A percentile compares a stretch with the other conserved stretches of the same genome.
Evolutionary conservation across 2,888 invertebrate genomes (phyloP).

Genomic region (Mechanitis mazaeus): DNA sequence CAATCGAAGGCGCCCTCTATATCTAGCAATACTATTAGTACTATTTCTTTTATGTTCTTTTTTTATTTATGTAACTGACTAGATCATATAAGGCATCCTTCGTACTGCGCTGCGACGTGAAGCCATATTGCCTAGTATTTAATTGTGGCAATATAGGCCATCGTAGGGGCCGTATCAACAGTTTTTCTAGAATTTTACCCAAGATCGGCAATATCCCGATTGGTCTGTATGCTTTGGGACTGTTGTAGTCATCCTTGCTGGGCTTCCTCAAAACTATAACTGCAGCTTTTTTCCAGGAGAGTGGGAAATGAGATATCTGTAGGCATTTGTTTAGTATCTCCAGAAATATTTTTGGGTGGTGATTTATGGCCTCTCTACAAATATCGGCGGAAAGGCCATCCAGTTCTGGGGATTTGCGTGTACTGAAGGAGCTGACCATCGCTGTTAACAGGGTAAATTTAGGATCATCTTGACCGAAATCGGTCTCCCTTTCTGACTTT

Average conservation of each 20-base stretch:
- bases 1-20: too few species aligned
- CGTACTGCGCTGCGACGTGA: constrained; percentile 18
- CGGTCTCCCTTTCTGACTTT: too few species aligned
- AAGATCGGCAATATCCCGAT: constrained; percentile 8
- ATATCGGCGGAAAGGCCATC: too few species aligned
- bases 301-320: not conserved
- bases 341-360: too few species aligned
- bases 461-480: too few species aligned
- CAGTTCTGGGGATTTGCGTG: too few species aligned
- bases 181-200: constrained; percentile 13
- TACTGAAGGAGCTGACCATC: too few species aligned
- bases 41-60: too few species aligned
- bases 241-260: not conserved
- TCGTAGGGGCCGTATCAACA: constrained; percentile 3
- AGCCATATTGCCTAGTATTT: constrained; percentile 17
- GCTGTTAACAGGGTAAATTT: too few species aligned
- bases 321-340: too few species aligned
- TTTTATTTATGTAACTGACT: constrained; percentile 9
- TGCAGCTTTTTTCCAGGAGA: not conserved
- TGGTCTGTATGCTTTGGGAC: not conserved
- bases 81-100: constrained; percentile 18
- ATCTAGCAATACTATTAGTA: too few species aligned
- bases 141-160: constrained; percentile 9
- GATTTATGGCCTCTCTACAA: too few species aligned
- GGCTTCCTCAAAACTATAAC: not conserved